A percentile compares a stretch with the other conserved stretches of the same genome.
Conservation (phyloP, 2,797 vertebrate species). For the Argyrosomus regius region DNA sequence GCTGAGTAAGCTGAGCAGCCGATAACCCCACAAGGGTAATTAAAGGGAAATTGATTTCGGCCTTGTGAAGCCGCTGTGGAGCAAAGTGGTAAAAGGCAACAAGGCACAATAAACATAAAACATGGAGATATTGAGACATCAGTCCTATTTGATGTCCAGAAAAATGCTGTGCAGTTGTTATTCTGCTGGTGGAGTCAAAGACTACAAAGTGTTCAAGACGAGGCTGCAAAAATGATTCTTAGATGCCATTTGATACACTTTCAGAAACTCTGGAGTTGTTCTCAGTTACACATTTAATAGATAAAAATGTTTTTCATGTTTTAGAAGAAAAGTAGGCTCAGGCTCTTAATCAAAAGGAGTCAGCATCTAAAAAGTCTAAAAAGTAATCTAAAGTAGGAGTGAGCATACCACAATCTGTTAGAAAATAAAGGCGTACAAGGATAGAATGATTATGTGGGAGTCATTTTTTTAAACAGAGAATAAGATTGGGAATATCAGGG, state of each 20-base stretch:
- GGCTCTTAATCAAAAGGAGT: too few relatives aligned
- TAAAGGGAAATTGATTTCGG: constrained; percentile 54
- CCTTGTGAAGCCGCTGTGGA: not conserved
- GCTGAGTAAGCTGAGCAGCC: constrained; percentile 48
- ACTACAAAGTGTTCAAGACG: not conserved
- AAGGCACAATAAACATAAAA: constrained; percentile 11
- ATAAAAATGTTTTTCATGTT: not conserved
- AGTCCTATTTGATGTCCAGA: not conserved
- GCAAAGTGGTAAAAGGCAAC: constrained; percentile 12
- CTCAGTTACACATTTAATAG: not conserved
- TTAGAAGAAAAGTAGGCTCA: not conserved
- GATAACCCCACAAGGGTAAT: constrained; percentile 33
- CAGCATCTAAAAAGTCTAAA: too few relatives aligned
- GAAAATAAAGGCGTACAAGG: not conserved
- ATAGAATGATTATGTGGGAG: not conserved
- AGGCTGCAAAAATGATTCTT: constrained; percentile 6
- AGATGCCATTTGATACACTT: not conserved
- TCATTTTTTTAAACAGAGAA: too few relatives aligned
- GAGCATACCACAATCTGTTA: not conserved
- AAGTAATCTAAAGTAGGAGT: too few relatives aligned
- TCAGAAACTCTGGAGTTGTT: not conserved
- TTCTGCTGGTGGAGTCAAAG: not conserved
- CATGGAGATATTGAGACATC: not conserved
- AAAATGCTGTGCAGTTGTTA: not conserved
- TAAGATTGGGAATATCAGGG: too few relatives aligned